Evolutionary conservation across 2,888 invertebrate species (phyloP).

Genomic region (Byasa hedistus): DNA sequence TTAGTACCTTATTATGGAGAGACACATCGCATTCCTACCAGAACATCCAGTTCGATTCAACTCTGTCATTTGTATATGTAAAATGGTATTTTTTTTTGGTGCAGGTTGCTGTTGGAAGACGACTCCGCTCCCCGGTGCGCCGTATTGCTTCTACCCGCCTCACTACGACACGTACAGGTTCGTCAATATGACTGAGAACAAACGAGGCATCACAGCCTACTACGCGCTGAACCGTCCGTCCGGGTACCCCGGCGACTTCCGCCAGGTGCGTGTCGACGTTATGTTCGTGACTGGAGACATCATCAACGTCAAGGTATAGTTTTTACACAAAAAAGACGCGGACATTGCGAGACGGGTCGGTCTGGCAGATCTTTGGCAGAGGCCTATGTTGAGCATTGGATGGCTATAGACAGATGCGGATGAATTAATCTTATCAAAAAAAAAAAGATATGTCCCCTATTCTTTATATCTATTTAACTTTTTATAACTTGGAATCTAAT

Average conservation of each 20-base stretch:
- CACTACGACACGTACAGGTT: conserved; percentile 83
- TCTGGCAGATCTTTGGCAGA: not conserved
- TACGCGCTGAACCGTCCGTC: conserved; percentile 78
- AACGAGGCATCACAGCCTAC: conserved; percentile 80
- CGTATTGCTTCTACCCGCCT: conserved; percentile 87
- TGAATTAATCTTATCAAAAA: not conserved
- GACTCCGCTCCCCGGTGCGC: conserved; percentile 72
- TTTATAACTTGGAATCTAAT: too few species aligned
- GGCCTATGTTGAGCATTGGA: not conserved
- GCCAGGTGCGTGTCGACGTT: conserved; percentile 80
- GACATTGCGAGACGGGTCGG: not conserved
- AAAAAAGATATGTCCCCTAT: not conserved
- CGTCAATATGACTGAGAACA: conserved; percentile 80
- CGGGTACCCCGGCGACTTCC: conserved; percentile 83
- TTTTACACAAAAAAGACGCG: not conserved
- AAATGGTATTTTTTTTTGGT: not conserved
- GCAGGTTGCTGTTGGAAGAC: conserved; percentile 84
- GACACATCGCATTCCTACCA: too few species aligned
- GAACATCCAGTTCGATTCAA: too few species aligned
- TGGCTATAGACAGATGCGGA: not conserved
- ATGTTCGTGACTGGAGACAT: conserved; percentile 81
- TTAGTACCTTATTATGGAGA: too few species aligned
- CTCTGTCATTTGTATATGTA: too few species aligned
- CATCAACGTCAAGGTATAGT: conserved; percentile 81
- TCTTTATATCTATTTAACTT: too few species aligned